A percentile compares a stretch with the other conserved stretches of the same genome.
Conservation (phyloP, 2,888 invertebrate species). For the Nephrocerus scutellatus region DNA sequence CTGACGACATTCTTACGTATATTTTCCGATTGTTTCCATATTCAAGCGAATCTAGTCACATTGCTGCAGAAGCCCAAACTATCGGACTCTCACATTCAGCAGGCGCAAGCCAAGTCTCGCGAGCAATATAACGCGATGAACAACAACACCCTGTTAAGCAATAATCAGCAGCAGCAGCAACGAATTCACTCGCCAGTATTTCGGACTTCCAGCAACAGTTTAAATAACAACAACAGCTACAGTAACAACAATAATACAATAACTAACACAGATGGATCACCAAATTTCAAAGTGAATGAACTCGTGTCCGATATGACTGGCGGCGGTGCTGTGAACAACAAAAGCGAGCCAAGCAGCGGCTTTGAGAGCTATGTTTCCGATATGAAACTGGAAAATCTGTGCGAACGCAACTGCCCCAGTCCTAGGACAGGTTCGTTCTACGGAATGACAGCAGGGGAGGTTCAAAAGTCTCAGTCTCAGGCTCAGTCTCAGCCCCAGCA, state of each 20-base stretch:
- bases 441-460: conserved; percentile 33
- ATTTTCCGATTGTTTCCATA: conserved; percentile 90
- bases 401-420: conserved; percentile 45
- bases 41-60: conserved; percentile 86
- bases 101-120: conserved; percentile 44
- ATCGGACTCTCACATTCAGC: conserved; percentile 50
- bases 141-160: conserved; percentile 32
- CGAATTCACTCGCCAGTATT: conserved; percentile 37
- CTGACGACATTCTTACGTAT: conserved; percentile 83
- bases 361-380: conserved; percentile 46
- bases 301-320: conserved; percentile 41
- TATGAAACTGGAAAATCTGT: conserved; percentile 46
- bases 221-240: conserved; percentile 22
- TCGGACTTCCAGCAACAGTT: conserved; percentile 30
- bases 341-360: conserved; percentile 45
- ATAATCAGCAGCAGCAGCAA: conserved; percentile 29
- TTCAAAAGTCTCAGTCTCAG: conserved; percentile 13
- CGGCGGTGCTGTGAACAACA: conserved; percentile 25
- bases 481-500: conserved; percentile 16
- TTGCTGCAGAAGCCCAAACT: conserved; percentile 70
- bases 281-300: conserved; percentile 47
- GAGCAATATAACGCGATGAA: conserved; percentile 45
- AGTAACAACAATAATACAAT: conserved; percentile 29
- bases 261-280: conserved; percentile 32
- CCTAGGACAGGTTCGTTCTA: conserved; percentile 58